Conservation (phyloP, 2,113 vertebrate genomes). For the Salvelinus sp. region DNA sequence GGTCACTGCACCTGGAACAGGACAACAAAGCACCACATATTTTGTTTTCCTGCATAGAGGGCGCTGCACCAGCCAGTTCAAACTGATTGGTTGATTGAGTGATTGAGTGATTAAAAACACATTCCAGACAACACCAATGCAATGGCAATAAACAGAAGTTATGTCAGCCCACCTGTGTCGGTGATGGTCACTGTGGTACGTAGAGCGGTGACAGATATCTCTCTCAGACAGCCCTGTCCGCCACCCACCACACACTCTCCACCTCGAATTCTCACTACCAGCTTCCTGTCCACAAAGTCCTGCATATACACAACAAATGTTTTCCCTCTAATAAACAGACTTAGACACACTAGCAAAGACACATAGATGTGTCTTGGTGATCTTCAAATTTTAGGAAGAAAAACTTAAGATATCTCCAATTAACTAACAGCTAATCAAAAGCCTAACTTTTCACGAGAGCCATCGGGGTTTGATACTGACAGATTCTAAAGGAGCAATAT, state of each 20-base stretch:
- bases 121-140: too few species aligned
- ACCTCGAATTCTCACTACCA: slow-evolving; percentile 61
- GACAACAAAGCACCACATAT: neutral
- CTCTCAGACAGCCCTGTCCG: slow-evolving; percentile 69
- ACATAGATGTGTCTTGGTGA: too few species aligned
- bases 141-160: neutral
- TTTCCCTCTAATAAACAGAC: neutral
- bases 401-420: too few species aligned
- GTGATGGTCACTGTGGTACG: slow-evolving; percentile 73
- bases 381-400: too few species aligned
- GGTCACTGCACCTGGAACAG: slow-evolving; percentile 76
- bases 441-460: too few species aligned
- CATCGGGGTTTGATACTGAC: too few species aligned
- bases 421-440: too few species aligned
- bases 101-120: too few species aligned
- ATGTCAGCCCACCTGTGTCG: slow-evolving; percentile 72
- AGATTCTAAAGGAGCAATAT: too few species aligned
- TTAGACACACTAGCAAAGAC: neutral
- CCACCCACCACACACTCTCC: slow-evolving; percentile 36
- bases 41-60: neutral
- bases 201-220: slow-evolving; percentile 71
- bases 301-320: slow-evolving; percentile 46
- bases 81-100: too few species aligned
- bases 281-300: slow-evolving; percentile 82
- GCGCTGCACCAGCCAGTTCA: too few species aligned